Percentiles rank a stretch among this genome's conserved stretches.
Evolutionary conservation across 2,113 vertebrate genomes (phyloP).

Genomic region (Archilochus colubris): DNA sequence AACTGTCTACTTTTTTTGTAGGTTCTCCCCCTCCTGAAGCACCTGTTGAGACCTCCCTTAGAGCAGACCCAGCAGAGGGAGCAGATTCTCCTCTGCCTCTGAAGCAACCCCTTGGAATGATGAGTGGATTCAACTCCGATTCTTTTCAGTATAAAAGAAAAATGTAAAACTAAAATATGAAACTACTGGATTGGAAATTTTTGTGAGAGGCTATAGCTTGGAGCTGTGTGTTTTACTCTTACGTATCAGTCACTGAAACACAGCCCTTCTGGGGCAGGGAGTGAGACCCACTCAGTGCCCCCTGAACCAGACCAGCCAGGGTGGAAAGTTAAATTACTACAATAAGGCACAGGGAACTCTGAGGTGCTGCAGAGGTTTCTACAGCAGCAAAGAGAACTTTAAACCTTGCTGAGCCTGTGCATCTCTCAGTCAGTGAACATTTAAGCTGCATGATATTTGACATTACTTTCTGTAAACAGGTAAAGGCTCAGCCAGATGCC

Average conservation of each 20-base stretch:
- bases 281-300: rapidly evolving
- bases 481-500: neutral
- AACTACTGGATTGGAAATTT: neutral
- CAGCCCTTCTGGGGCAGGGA: neutral
- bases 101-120: neutral
- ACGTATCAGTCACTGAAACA: neutral
- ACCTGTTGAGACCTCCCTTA: neutral
- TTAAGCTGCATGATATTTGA: neutral
- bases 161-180: neutral
- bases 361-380: neutral
- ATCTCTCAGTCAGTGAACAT: neutral
- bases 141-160: neutral
- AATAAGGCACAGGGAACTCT: neutral
- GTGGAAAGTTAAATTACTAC: neutral
- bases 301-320: neutral
- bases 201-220: neutral
- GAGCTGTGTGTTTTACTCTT: neutral
- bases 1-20: neutral
- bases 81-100: neutral
- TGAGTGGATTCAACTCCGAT: neutral
- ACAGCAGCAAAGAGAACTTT: neutral
- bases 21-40: neutral
- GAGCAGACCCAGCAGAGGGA: neutral
- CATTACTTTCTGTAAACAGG: neutral
- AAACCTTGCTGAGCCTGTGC: neutral